phyloP scores from a whole-genome alignment of 2,113 vertebrate genomes.

The Ariopsis seemanni region DNA sequence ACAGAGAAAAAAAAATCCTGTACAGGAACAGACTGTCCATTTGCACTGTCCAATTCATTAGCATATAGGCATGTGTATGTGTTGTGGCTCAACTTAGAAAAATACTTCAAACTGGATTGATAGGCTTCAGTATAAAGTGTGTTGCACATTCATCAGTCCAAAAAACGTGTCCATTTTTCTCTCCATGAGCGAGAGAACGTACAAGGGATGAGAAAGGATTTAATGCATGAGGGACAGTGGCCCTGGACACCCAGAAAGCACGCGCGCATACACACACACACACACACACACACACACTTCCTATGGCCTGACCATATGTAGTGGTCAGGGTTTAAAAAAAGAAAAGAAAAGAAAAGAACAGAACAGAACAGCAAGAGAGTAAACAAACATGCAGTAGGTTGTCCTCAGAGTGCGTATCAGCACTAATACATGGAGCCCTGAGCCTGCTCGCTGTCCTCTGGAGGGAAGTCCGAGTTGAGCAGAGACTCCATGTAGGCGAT shows the following conservation, averaged over 20 bases:
- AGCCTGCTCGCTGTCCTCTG: constrained; percentile 53
- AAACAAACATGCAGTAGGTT: constrained; percentile 39
- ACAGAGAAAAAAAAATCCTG: constrained; percentile 53
- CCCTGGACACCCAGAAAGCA: not conserved
- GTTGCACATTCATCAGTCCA: constrained; percentile 36
- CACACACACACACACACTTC: constrained; percentile 3
- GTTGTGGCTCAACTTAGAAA: constrained; percentile 63
- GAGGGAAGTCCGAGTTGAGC: constrained; percentile 79
- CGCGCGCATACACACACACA: not conserved
- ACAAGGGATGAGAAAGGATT: constrained; percentile 39
- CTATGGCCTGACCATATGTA: not conserved
- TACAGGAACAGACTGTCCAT: constrained; percentile 53
- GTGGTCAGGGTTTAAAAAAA: not conserved
- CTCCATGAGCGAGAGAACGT: not conserved
- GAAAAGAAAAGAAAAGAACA: not conserved
- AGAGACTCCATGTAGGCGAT: constrained; percentile 86
- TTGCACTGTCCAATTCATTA: constrained; percentile 21
- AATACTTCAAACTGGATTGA: constrained; percentile 69
- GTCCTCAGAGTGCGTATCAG: not conserved
- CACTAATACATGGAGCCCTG: not conserved
- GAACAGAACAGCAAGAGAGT: not conserved
- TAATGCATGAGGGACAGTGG: constrained; percentile 22
- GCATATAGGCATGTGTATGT: constrained; percentile 32
- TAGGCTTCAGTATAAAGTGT: constrained; percentile 49
- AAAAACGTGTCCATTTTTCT: constrained; percentile 14